These are phyloP conservation scores for Thinocorus orbignyianus DNA, from an alignment of 2,113 vertebrate genomes.

Conservation along the genomic window DNA sequence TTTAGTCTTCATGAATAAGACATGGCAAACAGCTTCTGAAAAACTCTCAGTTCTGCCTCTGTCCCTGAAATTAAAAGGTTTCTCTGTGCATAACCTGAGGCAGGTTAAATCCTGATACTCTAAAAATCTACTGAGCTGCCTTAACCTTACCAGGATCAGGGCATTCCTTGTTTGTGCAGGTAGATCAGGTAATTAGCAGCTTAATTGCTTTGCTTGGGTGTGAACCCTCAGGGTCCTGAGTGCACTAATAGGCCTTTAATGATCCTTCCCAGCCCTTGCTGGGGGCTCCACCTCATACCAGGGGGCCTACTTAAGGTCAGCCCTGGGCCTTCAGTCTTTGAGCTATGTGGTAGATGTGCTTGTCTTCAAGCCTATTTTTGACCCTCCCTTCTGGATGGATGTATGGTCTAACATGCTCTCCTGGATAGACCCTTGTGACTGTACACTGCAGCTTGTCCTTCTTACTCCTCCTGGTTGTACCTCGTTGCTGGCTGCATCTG, in stretches of 20 bases:
- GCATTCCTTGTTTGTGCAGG: not conserved
- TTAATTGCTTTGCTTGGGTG: not conserved
- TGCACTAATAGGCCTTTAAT: not conserved
- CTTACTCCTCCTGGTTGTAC: not conserved
- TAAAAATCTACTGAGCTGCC: not conserved
- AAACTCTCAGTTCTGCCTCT: not conserved
- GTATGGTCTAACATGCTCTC: not conserved
- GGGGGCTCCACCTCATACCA: not conserved
- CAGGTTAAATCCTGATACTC: not conserved
- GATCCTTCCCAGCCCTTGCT: not conserved
- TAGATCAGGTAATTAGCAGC: not conserved
- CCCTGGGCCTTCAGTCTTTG: accelerated
- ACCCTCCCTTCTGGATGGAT: not conserved
- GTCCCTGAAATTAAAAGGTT: not conserved
- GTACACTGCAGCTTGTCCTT: not conserved
- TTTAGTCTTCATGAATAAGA: not conserved
- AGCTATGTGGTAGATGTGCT: accelerated
- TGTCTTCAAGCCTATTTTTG: too few relatives aligned
- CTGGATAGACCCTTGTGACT: not conserved
- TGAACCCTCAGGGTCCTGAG: not conserved
- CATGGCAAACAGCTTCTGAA: not conserved
- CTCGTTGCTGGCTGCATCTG: not conserved
- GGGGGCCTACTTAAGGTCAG: not conserved
- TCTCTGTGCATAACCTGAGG: not conserved
- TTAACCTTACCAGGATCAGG: not conserved